Base-by-base conservation (phyloP, 1,140 invertebrate species). In the Drosophila arawakana region DNA sequence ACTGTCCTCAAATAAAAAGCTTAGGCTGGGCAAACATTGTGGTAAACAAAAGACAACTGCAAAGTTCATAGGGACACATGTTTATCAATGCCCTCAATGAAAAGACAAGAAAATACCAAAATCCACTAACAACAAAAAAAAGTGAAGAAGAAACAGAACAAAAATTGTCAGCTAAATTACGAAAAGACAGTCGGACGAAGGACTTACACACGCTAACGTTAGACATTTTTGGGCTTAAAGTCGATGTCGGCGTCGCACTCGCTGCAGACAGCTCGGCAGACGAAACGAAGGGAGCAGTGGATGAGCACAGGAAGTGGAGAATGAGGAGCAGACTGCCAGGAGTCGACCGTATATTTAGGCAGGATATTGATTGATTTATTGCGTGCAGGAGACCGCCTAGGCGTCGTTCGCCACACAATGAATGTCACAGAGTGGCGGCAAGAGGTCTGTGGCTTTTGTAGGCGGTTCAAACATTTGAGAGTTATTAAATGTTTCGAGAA, bases 351-450 rank as follows among this genome's bases (percentile, higher is more conserved):
- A 66, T 72, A 78, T 76, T 78, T 77, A 73, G 61, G 69, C 58
- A 59, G 57, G 72, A 75, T 80, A 72, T 76, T 79, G 65, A 80
- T 80, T 80, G 78, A 80, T 80, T 80, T 80, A 80, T 80, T 80
- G 49, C 50, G 73, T 78, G 72, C 67, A 75, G 60, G 30, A 59
- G 55, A 49, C 65, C 76, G 66, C 59, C 72, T 41, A 73, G 63
- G 63, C 66, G 67, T 70, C 72, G 43, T 70, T 11, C 46, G 41
- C 52, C 50, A 66, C 72, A 78, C 72, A 70, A 78, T 78, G 76
- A 75, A 78, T 77, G 62, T 77, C 74, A 75, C 75, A 73, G 68
- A 62, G 41, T 35, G 58, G 41, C 35, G 58, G 55, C 55, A 46
- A 54, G 54, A 60, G 60, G 41, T 55, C 60, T 47, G 59, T 10